A percentile compares a stretch with the other conserved stretches of the same genome.
These are phyloP conservation scores for Bombus impatiens DNA, from an alignment of 1,140 invertebrate species.

Conservation along the genomic window DNA sequence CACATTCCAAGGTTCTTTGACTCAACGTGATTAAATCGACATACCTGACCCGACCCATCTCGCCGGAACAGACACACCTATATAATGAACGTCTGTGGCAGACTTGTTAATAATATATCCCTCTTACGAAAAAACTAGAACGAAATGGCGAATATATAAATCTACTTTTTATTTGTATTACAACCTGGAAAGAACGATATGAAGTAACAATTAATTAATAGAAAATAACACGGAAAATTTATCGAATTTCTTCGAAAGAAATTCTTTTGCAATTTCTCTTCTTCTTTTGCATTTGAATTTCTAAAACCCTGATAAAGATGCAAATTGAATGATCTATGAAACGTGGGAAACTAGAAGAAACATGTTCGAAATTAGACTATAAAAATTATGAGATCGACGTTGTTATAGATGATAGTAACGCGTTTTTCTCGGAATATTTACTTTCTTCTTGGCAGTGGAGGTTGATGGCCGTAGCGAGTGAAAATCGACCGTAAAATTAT, in stretches of 20 bases:
- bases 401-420: neutral
- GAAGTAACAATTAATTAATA: neutral
- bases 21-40: constrained; percentile 51
- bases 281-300: neutral
- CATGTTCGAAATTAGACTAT: neutral
- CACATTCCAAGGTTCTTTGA: constrained; percentile 53
- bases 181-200: neutral
- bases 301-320: no score
- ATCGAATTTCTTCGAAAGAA: no score
- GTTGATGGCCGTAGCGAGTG: constrained; percentile 38
- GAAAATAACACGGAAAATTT: no score
- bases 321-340: no score
- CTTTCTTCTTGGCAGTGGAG: constrained; percentile 29
- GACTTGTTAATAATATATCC: neutral
- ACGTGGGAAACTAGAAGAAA: no score
- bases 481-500: constrained; percentile 61
- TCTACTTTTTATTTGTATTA: neutral
- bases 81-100: neutral
- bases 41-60: constrained; percentile 41
- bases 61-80: constrained; percentile 15
- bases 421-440: constrained; percentile 45
- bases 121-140: neutral
- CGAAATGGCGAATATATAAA: no score
- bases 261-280: neutral
- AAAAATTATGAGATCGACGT: neutral